These are phyloP conservation scores for Acipenser ruthenus DNA, from an alignment of 2,797 vertebrate genomes.

Conservation along the genomic window DNA sequence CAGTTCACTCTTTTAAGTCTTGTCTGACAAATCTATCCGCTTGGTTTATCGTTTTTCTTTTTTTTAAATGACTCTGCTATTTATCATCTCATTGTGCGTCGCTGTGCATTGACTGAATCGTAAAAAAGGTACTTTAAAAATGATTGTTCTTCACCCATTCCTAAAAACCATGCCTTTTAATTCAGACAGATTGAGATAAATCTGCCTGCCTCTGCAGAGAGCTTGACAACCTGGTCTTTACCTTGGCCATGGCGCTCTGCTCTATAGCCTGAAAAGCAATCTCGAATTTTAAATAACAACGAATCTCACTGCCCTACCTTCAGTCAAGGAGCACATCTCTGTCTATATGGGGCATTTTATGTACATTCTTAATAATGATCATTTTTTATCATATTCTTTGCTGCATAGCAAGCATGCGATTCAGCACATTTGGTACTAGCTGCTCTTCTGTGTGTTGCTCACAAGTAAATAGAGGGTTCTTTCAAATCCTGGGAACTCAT, in stretches of 20 bases:
- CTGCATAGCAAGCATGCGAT: no score
- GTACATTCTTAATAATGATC: background rate
- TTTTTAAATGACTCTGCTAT: no score
- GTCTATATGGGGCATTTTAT: constrained; percentile 37
- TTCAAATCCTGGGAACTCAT: no score
- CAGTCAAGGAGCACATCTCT: constrained; percentile 17
- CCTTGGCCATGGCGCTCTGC: constrained; percentile 53
- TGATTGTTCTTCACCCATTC: constrained; percentile 26
- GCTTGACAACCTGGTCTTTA: constrained; percentile 53
- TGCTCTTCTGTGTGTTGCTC: no score
- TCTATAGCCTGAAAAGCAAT: constrained; percentile 56
- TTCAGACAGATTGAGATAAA: constrained; percentile 56
- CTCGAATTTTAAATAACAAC: constrained; percentile 64
- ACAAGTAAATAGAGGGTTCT: no score
- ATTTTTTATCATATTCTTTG: no score
- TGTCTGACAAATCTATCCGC: no score
- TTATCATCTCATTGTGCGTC: background rate
- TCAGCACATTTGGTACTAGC: no score
- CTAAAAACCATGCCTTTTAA: constrained; percentile 48
- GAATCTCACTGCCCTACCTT: constrained; percentile 47
- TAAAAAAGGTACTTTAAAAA: constrained; percentile 23
- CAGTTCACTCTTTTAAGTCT: no score
- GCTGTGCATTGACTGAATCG: background rate
- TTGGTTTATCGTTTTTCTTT: no score
- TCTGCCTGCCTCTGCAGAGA: constrained; percentile 46